Evolutionary conservation across 2,888 invertebrate species (phyloP).

Genomic region (Caradrina kadenii): DNA sequence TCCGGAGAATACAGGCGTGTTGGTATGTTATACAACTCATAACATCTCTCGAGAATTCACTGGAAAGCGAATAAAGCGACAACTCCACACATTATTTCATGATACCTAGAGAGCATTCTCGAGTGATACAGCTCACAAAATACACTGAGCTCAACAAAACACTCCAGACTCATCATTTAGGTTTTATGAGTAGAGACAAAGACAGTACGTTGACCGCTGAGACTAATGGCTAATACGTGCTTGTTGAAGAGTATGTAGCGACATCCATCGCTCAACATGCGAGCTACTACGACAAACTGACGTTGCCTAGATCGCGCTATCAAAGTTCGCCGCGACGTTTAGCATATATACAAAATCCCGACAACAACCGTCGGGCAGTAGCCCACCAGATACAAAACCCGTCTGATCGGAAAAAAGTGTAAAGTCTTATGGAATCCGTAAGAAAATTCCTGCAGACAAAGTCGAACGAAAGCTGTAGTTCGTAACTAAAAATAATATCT

Average conservation of each 20-base stretch:
- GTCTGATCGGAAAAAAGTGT: too few relatives aligned
- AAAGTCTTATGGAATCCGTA: too few relatives aligned
- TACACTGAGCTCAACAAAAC: constrained; percentile 20
- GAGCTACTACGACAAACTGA: too few relatives aligned
- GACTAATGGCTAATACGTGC: constrained; percentile 31
- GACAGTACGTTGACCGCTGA: constrained; percentile 7
- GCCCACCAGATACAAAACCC: too few relatives aligned
- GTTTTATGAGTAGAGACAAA: constrained; percentile 25
- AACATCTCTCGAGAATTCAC: constrained; percentile 13
- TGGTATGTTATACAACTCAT: not conserved
- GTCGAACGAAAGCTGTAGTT: too few relatives aligned
- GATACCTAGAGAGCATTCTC: constrained; percentile 3
- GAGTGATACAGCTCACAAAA: constrained; percentile 14
- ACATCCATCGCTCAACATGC: too few relatives aligned
- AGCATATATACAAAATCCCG: too few relatives aligned
- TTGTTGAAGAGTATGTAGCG: constrained; percentile 3
- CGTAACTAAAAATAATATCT: not conserved
- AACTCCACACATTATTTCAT: constrained; percentile 6
- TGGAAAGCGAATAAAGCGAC: not conserved
- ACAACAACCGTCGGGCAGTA: too few relatives aligned
- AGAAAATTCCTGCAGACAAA: too few relatives aligned
- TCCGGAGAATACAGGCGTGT: too few relatives aligned
- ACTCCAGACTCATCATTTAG: constrained; percentile 33
- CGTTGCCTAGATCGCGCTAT: too few relatives aligned
- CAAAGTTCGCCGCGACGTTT: too few relatives aligned